phyloP scores from a whole-genome alignment of 2,797 vertebrate species.

The Helostoma temminkii region DNA sequence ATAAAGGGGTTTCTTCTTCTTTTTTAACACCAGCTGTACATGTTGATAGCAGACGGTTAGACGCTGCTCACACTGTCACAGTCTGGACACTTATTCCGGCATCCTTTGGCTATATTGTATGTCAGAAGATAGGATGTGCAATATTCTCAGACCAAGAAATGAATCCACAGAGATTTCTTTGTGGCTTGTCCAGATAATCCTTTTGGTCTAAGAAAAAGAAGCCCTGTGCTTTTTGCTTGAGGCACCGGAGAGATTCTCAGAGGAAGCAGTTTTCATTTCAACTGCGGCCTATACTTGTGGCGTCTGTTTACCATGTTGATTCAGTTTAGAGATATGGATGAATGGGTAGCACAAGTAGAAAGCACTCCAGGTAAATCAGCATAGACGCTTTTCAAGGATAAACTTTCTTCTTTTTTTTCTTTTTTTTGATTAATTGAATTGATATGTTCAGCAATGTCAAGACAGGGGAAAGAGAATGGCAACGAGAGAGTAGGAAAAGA shows the following conservation, averaged over 20 bases:
- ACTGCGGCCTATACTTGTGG: constrained; percentile 19
- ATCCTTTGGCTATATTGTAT: constrained; percentile 63
- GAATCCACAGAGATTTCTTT: constrained; percentile 73
- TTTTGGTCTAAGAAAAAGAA: constrained; percentile 65
- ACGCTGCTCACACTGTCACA: constrained; percentile 37
- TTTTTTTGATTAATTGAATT: constrained; percentile 24
- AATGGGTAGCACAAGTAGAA: constrained; percentile 17
- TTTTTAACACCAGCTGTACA: constrained; percentile 66
- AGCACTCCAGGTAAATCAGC: constrained; percentile 30
- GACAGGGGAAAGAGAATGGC: background rate
- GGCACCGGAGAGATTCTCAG: constrained; percentile 12
- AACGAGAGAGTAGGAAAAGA: background rate
- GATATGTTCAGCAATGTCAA: background rate
- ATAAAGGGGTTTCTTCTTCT: constrained; percentile 50
- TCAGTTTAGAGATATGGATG: constrained; percentile 43
- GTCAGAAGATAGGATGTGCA: constrained; percentile 76
- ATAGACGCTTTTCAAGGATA: constrained; percentile 16
- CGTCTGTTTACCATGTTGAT: constrained; percentile 51
- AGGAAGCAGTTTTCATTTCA: constrained; percentile 60
- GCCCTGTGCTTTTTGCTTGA: constrained; percentile 43
- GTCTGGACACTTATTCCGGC: constrained; percentile 60
- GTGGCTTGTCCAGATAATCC: constrained; percentile 79
- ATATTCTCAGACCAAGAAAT: constrained; percentile 73
- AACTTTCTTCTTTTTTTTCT: background rate
- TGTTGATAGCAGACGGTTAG: constrained; percentile 70